phyloP scores from a whole-genome alignment of 37 sponge, comb jelly and placozoan genomes.

The Cliona cf. orientalis region DNA sequence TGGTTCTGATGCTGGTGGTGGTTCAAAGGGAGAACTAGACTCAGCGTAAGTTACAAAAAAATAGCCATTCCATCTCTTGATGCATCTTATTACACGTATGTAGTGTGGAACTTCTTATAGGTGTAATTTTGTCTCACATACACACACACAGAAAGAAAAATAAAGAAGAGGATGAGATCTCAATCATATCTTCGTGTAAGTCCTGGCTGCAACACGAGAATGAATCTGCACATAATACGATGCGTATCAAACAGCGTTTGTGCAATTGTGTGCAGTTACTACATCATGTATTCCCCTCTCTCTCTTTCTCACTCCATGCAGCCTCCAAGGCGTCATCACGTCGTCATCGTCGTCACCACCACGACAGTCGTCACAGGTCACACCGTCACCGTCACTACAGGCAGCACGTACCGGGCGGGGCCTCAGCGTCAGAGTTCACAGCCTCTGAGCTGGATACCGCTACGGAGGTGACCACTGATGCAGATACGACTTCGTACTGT shows the following conservation, averaged over 20 bases:
- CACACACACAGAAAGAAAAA: slow-evolving; percentile 46
- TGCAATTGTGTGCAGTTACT: background rate
- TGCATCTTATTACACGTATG: background rate
- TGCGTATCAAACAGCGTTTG: background rate
- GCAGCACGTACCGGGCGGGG: slow-evolving; percentile 9
- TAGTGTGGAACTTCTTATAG: background rate
- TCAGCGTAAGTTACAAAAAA: slow-evolving; percentile 33
- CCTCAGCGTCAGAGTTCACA: background rate
- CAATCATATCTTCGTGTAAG: slow-evolving; percentile 48
- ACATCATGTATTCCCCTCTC: background rate
- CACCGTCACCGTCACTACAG: slow-evolving; percentile 5
- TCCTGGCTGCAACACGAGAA: background rate
- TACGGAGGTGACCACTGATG: slow-evolving; percentile 46
- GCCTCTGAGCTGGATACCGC: slow-evolving; percentile 33
- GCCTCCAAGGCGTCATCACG: slow-evolving; percentile 38
- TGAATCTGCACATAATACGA: background rate
- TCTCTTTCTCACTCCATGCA: background rate
- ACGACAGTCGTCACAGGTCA: slow-evolving; percentile 23
- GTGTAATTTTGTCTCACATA: too few relatives aligned
- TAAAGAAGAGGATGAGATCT: slow-evolving; percentile 58
- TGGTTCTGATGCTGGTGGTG: slow-evolving; percentile 59
- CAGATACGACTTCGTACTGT: slow-evolving; percentile 45
- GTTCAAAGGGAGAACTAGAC: slow-evolving; percentile 28
- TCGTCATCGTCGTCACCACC: slow-evolving; percentile 41
- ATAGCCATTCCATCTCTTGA: background rate